Base-by-base conservation (phyloP, 2,113 vertebrate genomes). In the Cromileptes altivelis region DNA sequence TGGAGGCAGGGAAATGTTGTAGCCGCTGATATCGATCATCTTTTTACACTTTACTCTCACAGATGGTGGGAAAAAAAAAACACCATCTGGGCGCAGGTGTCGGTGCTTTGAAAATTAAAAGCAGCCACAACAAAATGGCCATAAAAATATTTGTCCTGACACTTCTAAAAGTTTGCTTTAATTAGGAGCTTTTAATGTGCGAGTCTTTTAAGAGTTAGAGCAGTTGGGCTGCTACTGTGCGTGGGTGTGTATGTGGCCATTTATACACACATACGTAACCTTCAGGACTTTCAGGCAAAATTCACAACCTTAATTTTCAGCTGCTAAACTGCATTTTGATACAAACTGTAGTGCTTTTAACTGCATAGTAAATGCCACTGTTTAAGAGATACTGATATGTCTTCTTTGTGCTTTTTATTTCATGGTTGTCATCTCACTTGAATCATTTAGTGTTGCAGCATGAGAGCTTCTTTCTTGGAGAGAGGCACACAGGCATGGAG, bases 71-170 rank as follows among this genome's bases (percentile, higher is more conserved):
- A 75, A 60, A 80, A 67, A 33, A 27, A 69, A 55, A 25, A 7
- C 75, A 85, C 93, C 91, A 94, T 94, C 92, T 95, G 93, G 82
- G 57, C 73, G 45, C 92, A 95, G 93, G 92, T 94, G 90, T 82
- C 79, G 74, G 11, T 4, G 53, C 71, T 92, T 91, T 84, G 82
- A 89, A 86, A 89, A 84, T 70, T n/a, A 70, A 81, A 87, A 77
- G 45, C 80, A 82, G 33, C 52, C 78, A 72, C n/a, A 69, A 80
- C 74, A 73, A 77, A 84, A 78, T 58, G 55, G 50, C 21, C n/a
- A 71, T 55, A 49, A 76, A 88, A 84, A 55, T 70, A 68, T 88
- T 84, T 85, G 76, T 78, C 55, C 63, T 53, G 57, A 85, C 53
- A 70, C 85, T 69, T 78, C 37, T 76, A 64, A 90, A 85, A 75